These are phyloP conservation scores for Pangasius sanitwongsei DNA, from an alignment of 2,797 vertebrate species.

Conservation along the genomic window DNA sequence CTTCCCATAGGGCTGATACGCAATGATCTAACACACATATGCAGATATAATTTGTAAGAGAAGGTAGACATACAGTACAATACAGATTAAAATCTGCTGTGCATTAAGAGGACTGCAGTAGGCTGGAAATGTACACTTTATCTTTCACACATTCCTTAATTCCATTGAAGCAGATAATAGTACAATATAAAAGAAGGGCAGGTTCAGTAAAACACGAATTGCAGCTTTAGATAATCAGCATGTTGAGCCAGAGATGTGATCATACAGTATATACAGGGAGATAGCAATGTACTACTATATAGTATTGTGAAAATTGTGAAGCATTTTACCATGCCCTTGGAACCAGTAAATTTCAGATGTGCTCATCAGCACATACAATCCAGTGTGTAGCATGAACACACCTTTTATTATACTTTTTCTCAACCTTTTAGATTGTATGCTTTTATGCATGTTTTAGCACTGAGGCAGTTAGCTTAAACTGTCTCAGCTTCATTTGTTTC, in stretches of 20 bases:
- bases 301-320: neutral
- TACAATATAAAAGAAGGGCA: neutral
- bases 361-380: neutral
- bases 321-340: neutral
- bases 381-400: neutral
- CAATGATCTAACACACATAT: slow-evolving; percentile 87
- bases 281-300: neutral
- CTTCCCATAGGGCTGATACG: slow-evolving; percentile 96
- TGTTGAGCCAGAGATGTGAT: neutral
- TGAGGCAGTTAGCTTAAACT: neutral
- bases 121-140: neutral
- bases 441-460: neutral
- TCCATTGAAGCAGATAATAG: slow-evolving; percentile 10
- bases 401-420: neutral
- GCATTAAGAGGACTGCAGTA: neutral
- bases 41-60: neutral
- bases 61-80: neutral
- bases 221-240: neutral
- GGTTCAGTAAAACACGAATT: slow-evolving; percentile 4
- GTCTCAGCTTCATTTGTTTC: neutral
- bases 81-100: slow-evolving; percentile 14
- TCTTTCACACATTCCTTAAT: neutral
- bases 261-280: slow-evolving; percentile 2
- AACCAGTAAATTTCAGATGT: neutral
- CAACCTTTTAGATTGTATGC: neutral